Base-by-base conservation (phyloP, 2,113 vertebrate genomes). In the Lampris incognitus region DNA sequence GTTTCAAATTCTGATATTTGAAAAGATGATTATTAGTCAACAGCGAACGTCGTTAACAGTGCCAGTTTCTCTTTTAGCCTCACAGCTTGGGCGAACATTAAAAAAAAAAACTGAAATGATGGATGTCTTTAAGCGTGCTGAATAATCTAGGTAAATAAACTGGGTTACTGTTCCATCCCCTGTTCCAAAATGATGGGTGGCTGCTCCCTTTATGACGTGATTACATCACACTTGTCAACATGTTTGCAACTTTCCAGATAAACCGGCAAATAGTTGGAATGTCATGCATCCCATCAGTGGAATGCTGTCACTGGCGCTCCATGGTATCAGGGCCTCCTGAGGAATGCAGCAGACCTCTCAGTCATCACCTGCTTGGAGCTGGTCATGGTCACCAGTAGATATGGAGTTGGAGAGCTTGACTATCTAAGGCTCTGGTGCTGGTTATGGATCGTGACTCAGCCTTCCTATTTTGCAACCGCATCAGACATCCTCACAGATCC, bases 401-500 rank as follows among this genome's bases (percentile, higher is more conserved):
- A 9, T 13, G 8, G 41, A 66, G 51, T 81, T 57, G 65, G 60
- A 70, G 58, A 9, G 38, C 39, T n/a, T 72, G 78, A 77, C 85
- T 79, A 50, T 86, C 58, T 62, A 83, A 65, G 82, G 74, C 75
- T 77, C 24, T 68, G 81, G 50, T 77, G 67, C 69, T 59, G 69
- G 61, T 6, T 52, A 40, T 62, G 78, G 60, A 75, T 66, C 56
- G 68, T 92, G 90, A 91, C 84, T 91, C 88, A 84, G 10, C n/a
- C 75, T 24, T n/a, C 38, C 5, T 39, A 58, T 79, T 2, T 69
- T 64, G 11, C 74, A 67, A 49, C 52, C 52, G 74, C 65, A 74
- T 73, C 10, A 9, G 36, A 9, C 54, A 66, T 9, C 41, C 54
- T 82, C 80, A 79, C 3, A 59, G 38, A 66, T 70, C 2, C 48